phyloP scores from a whole-genome alignment of 2,797 vertebrate species.

The Otolemur crassicaudatus region DNA sequence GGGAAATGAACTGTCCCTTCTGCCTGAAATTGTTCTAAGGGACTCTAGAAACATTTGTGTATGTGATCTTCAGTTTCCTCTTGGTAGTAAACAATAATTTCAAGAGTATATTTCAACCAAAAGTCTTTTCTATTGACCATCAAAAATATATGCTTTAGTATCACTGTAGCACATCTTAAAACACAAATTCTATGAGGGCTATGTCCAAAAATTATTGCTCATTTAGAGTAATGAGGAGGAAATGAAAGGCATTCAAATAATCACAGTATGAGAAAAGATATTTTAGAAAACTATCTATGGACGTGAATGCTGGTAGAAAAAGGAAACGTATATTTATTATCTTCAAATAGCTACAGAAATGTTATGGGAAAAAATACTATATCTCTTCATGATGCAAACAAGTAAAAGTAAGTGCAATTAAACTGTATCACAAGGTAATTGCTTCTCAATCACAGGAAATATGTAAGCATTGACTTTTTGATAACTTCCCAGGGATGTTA shows the following conservation, averaged over 20 bases:
- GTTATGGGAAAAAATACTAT: background rate
- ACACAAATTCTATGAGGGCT: background rate
- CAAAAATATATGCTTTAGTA: background rate
- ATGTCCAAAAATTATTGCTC: background rate
- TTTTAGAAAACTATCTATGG: background rate
- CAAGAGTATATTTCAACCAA: conserved; percentile 17
- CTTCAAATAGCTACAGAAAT: background rate
- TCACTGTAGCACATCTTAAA: background rate
- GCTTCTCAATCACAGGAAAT: background rate
- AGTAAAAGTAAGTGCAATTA: background rate
- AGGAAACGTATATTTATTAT: background rate
- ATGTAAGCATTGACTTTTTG: background rate
- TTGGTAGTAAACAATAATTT: background rate
- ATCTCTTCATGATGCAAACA: background rate
- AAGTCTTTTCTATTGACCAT: background rate
- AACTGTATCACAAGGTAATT: background rate
- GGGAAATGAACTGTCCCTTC: background rate
- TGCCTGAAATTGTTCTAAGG: background rate
- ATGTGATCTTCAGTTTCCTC: background rate
- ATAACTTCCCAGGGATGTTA: background rate
- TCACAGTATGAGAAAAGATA: background rate
- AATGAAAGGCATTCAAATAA: background rate
- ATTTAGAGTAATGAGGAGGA: background rate
- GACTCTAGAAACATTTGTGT: background rate
- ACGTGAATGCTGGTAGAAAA: background rate